These are phyloP conservation scores for Bungarus multicinctus DNA, from an alignment of 2,113 vertebrate species.

Conservation along the genomic window DNA sequence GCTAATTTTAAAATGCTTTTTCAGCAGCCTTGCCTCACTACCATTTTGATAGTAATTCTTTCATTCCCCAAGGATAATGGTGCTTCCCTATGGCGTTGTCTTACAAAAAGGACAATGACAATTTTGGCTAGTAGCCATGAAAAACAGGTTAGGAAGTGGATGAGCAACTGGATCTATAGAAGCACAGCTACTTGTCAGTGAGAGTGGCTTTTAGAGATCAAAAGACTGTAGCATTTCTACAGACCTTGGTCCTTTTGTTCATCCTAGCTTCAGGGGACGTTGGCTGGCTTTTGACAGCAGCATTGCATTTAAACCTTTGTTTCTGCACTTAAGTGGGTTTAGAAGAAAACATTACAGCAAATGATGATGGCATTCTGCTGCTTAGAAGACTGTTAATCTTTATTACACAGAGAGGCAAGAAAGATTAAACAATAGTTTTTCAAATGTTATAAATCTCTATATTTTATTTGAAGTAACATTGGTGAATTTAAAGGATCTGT, in stretches of 20 bases:
- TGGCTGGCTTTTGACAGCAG: background rate
- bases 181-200: background rate
- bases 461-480: conserved; percentile 26
- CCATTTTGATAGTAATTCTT: background rate
- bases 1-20: background rate
- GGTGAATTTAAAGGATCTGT: conserved; percentile 33
- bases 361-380: conserved; percentile 4
- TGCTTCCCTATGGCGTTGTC: background rate
- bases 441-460: conserved; percentile 20
- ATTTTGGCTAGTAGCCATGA: background rate
- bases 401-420: conserved; percentile 27
- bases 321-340: conserved; percentile 15
- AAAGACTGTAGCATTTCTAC: background rate
- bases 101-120: background rate
- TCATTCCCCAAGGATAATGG: background rate
- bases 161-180: background rate
- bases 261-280: background rate
- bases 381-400: conserved; percentile 26
- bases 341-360: background rate
- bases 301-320: background rate
- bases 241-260: background rate
- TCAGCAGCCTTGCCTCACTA: background rate
- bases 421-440: conserved; percentile 13
- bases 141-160: background rate
- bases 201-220: conserved; percentile 14